Percentiles rank a stretch among this genome's conserved stretches.
Evolutionary conservation across 2,888 invertebrate genomes (phyloP).

Genomic region (Laothoe populi): DNA sequence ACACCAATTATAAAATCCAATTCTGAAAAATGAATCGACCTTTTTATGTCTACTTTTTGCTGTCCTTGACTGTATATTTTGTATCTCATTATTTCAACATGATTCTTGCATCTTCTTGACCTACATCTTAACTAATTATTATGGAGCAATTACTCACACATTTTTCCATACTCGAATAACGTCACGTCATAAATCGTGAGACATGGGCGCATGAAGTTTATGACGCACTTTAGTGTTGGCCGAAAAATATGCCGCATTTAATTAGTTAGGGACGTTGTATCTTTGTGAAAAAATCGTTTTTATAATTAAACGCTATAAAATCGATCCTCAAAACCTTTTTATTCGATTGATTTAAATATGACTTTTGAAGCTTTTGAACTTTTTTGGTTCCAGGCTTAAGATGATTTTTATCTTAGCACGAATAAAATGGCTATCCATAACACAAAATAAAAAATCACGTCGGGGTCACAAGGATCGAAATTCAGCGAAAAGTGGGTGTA

Average conservation of each 20-base stretch:
- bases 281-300: background rate
- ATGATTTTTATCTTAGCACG: too few species aligned
- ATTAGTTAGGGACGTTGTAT: too few species aligned
- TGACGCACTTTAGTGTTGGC: slow-evolving; percentile 46
- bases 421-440: too few species aligned
- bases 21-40: too few species aligned
- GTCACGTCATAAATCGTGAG: slow-evolving; percentile 34
- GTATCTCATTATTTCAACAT: slow-evolving; percentile 18
- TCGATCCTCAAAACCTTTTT: too few species aligned
- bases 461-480: too few species aligned
- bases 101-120: slow-evolving; percentile 37
- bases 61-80: background rate
- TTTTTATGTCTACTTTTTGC: background rate
- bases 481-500: too few species aligned
- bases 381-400: too few species aligned
- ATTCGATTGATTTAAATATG: too few species aligned
- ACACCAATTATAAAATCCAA: too few species aligned
- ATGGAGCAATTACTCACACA: slow-evolving; percentile 34
- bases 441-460: too few species aligned
- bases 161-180: slow-evolving; percentile 14
- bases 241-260: slow-evolving; percentile 46
- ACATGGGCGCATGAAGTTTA: slow-evolving; percentile 42
- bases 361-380: background rate
- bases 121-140: slow-evolving; percentile 38
- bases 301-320: background rate